Conservation (phyloP, 2,113 vertebrate species). For the Nycticorax nycticorax region DNA sequence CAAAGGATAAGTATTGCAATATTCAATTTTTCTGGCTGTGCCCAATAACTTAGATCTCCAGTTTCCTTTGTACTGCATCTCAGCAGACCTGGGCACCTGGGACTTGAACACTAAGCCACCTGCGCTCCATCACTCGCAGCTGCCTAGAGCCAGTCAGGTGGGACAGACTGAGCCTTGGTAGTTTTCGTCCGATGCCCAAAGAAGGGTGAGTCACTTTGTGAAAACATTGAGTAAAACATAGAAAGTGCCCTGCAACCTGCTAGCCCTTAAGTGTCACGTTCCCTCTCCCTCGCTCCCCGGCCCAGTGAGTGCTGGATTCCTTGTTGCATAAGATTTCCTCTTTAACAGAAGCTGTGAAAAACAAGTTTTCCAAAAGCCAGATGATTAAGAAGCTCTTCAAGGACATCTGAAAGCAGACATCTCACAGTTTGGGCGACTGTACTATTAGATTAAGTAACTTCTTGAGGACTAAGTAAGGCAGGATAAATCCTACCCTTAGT, state of each 20-base stretch:
- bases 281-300: neutral
- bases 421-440: neutral
- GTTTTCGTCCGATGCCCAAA: neutral
- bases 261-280: neutral
- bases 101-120: neutral
- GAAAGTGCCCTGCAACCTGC: neutral
- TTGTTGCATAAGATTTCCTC: neutral
- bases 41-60: neutral
- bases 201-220: neutral
- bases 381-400: conserved; percentile 26
- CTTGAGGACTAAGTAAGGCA: neutral
- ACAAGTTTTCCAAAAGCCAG: conserved; percentile 19
- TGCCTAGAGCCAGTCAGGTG: neutral
- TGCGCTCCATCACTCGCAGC: neutral
- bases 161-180: neutral
- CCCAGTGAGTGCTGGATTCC: neutral
- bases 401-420: neutral
- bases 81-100: neutral
- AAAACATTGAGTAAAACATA: neutral
- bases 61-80: neutral
- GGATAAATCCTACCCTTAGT: neutral
- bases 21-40: neutral
- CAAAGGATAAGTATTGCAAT: neutral
- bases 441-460: neutral
- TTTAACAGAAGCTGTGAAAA: neutral